Evolutionary conservation across 2,888 invertebrate genomes (phyloP).

Genomic region (Oscheius sp.): DNA sequence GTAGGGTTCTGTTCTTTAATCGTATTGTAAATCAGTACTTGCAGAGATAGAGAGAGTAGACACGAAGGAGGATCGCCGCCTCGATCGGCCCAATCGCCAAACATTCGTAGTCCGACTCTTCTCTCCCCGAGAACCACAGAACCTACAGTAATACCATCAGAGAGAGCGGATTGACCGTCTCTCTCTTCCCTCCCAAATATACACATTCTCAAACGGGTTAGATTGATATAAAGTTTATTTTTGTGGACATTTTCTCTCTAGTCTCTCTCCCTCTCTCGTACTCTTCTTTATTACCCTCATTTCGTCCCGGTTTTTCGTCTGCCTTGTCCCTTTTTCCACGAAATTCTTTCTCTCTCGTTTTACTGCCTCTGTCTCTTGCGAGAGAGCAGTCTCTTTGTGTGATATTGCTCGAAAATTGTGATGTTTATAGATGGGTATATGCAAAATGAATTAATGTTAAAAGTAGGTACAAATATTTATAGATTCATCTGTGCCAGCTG

Average conservation of each 20-base stretch:
- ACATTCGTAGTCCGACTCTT: neutral
- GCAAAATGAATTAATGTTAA: neutral
- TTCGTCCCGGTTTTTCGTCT: constrained; percentile 1
- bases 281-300: neutral
- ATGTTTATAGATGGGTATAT: constrained; percentile 16
- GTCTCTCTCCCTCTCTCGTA: neutral
- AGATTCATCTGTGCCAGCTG: constrained; percentile 8
- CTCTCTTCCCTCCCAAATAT: neutral
- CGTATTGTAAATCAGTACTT: neutral
- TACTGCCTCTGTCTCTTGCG: neutral
- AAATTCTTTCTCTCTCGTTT: neutral
- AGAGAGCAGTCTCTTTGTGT: too few relatives aligned
- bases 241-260: too few relatives aligned
- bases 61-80: too few relatives aligned
- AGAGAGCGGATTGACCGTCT: neutral
- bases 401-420: constrained; percentile 2
- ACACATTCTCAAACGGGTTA: neutral
- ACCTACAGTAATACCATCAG: constrained; percentile 8
- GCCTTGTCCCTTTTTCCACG: neutral
- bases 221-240: neutral
- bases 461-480: neutral
- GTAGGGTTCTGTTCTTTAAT: too few relatives aligned
- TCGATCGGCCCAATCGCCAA: neutral
- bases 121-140: neutral
- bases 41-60: constrained; percentile 6